Evolutionary conservation across 1,140 invertebrate species (phyloP).

Genomic region (Formica exsecta): DNA sequence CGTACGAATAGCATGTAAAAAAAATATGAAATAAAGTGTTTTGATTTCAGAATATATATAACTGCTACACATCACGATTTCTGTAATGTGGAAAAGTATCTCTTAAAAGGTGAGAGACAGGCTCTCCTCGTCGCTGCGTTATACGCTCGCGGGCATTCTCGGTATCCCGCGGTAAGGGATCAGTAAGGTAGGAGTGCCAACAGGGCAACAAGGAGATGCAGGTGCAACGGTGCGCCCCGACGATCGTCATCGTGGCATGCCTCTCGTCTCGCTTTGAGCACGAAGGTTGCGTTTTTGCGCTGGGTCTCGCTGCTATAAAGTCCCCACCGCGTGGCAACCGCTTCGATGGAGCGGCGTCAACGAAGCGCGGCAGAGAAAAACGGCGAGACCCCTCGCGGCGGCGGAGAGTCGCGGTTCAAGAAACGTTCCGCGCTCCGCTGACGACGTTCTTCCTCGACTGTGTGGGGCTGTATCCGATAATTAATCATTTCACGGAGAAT

Average conservation of each 20-base stretch:
- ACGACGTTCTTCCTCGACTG: slow-evolving; percentile 13
- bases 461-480: neutral
- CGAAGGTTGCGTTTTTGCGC: slow-evolving; percentile 66
- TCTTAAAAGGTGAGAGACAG: neutral
- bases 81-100: neutral
- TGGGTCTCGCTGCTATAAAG: slow-evolving; percentile 22
- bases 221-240: slow-evolving; percentile 76
- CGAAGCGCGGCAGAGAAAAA: neutral
- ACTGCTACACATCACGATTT: neutral
- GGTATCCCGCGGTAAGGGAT: slow-evolving; percentile 61
- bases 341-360: slow-evolving; percentile 34
- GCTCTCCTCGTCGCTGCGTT: neutral
- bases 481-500: neutral
- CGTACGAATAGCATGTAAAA: no score
- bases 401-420: slow-evolving; percentile 8
- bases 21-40: no score
- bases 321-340: slow-evolving; percentile 33
- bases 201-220: slow-evolving; percentile 67
- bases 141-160: slow-evolving; percentile 52
- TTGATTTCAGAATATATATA: no score
- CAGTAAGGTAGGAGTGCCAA: slow-evolving; percentile 77
- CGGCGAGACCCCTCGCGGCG: neutral
- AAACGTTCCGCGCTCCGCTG: slow-evolving; percentile 41
- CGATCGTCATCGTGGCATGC: slow-evolving; percentile 50
- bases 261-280: slow-evolving; percentile 50